Base-by-base conservation (phyloP, 2,888 invertebrate species). In the Agonopterix arenella region DNA sequence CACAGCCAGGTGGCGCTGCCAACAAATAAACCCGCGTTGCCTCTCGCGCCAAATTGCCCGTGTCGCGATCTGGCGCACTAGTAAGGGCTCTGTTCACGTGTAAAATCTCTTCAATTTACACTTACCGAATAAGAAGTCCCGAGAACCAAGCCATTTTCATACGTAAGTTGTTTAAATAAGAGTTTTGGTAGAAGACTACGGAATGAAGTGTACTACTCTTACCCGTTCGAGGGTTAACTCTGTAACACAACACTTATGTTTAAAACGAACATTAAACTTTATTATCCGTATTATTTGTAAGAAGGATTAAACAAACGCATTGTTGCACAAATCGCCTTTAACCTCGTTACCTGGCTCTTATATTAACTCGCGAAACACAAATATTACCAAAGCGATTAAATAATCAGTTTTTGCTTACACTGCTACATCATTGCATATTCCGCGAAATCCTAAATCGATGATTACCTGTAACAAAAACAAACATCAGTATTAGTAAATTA, bases 1-100 rank as follows among this genome's bases (percentile, higher is more conserved):
- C 40, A 40, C 40, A 40, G 76, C 85, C 84, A 84, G 84, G 84
- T 85, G 84, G 68, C 72, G 64, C 61, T 56, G 66, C 67, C 70
- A 75, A 76, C 76, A 78, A 83, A 80, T 77, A 78, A 76, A 72
- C 74, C 73, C 68, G 67, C 66, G 71, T 66, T 66, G 70, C 73
- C 78, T 76, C 75, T 71, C 76, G 70, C 70, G 75, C 83, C 80
- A 85, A 86, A 86, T 85, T 85, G 83, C 70, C 84, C 83, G 77
- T 82, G 79, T 80, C 76, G 71, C 76, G 73, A 83, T 79, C 76
- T 72, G 70, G 70, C 74, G 75, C 81, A 84, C 82, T 78, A 73
- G 78, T 80, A 82, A 67, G 83, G 82, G 71, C 64, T 77, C 79
- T 44, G 64, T 62, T 82, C 84, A 78, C 75, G 79, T 80, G 79